Conservation (phyloP, 2,113 vertebrate species). For the Atractosteus spatula region DNA sequence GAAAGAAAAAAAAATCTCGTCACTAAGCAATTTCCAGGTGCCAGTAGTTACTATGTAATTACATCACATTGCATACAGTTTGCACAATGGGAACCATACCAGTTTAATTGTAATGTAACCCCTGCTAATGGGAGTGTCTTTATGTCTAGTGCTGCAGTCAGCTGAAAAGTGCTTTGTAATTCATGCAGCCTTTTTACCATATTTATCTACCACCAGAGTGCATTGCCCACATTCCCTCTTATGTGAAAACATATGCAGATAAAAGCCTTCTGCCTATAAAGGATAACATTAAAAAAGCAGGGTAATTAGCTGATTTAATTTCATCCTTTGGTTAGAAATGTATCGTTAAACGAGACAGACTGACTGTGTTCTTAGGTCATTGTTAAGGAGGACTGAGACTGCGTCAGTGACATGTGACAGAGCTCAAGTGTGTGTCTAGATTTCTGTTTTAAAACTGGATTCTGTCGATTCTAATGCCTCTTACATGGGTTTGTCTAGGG, state of each 20-base stretch:
- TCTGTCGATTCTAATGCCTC: no score
- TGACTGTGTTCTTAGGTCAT: background rate
- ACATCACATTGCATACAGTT: conserved; percentile 18
- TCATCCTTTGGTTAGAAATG: conserved; percentile 14
- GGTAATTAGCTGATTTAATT: conserved; percentile 25
- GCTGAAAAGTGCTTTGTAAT: conserved; percentile 31
- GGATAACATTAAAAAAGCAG: conserved; percentile 25
- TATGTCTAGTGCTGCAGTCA: conserved; percentile 16
- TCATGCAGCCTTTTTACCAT: conserved; percentile 21
- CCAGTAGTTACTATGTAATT: conserved; percentile 38
- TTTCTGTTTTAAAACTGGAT: no score
- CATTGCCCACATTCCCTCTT: conserved; percentile 11
- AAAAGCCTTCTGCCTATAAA: conserved; percentile 21
- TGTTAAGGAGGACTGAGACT: conserved; percentile 8
- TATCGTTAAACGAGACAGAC: conserved; percentile 12
- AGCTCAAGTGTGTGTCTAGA: background rate
- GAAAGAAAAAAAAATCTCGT: conserved; percentile 15
- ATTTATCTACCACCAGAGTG: conserved; percentile 22
- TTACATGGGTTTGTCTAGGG: no score
- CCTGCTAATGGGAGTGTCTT: conserved; percentile 32
- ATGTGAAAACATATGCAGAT: conserved; percentile 6
- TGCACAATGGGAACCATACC: conserved; percentile 32
- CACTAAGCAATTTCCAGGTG: conserved; percentile 33
- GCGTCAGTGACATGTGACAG: background rate
- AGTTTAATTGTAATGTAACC: conserved; percentile 34